phyloP scores from a whole-genome alignment of 1,140 invertebrate species.

The Cryptotermes secundus region DNA sequence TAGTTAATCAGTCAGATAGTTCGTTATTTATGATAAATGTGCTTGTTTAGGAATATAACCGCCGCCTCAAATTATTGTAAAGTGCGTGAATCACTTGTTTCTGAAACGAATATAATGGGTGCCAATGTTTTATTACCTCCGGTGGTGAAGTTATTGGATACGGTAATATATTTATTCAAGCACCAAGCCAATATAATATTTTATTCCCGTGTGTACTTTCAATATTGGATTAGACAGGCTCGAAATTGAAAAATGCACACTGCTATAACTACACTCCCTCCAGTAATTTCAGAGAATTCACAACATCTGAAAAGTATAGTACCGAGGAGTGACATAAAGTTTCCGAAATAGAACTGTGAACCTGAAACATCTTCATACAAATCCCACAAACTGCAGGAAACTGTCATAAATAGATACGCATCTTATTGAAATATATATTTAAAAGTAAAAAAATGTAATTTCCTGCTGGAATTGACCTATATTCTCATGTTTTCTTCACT shows the following conservation, averaged over 20 bases:
- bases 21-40: too few species aligned
- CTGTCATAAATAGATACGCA: background rate
- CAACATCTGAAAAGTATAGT: background rate
- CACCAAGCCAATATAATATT: background rate
- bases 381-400: background rate
- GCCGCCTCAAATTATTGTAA: too few species aligned
- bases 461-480: background rate
- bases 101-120: too few species aligned
- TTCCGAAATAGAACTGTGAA: background rate
- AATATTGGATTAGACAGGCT: slow-evolving; percentile 9
- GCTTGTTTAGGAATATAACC: too few species aligned
- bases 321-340: background rate
- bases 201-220: background rate
- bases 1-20: too few species aligned
- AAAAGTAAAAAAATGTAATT: background rate
- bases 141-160: background rate
- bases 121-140: background rate
- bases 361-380: background rate
- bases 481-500: background rate
- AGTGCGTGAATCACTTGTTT: too few species aligned
- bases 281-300: background rate
- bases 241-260: background rate
- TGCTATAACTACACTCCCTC: background rate
- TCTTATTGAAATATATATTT: background rate
- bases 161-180: background rate